A percentile compares a stretch with the other conserved stretches of the same genome.
Evolutionary conservation across 2,888 invertebrate genomes (phyloP).

Genomic region (Hirtodrosophila alboralis): DNA sequence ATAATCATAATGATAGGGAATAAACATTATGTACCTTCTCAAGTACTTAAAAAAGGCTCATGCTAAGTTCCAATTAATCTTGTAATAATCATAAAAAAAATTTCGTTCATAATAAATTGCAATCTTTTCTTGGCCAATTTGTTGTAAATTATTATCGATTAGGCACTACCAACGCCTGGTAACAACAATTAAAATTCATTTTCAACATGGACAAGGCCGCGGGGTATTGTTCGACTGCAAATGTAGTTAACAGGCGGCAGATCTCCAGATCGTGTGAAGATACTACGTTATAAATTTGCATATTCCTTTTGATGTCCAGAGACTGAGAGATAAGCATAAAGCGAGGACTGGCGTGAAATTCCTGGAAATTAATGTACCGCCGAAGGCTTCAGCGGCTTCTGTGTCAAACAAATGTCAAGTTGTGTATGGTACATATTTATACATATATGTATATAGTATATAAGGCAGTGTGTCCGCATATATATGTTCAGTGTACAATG

Average conservation of each 20-base stretch:
- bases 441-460: background rate
- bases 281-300: slow-evolving; percentile 70
- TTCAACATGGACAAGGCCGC: slow-evolving; percentile 62
- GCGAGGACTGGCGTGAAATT: slow-evolving; percentile 72
- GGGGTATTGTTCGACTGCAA: slow-evolving; percentile 42
- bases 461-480: slow-evolving; percentile 3
- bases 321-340: slow-evolving; percentile 34
- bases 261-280: slow-evolving; percentile 73
- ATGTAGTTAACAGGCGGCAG: slow-evolving; percentile 63
- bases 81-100: slow-evolving; percentile 3
- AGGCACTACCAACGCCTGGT: slow-evolving; percentile 20
- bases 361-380: slow-evolving; percentile 63
- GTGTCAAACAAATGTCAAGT: slow-evolving; percentile 75
- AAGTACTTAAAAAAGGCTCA: background rate
- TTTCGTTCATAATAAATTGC: slow-evolving; percentile 37
- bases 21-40: background rate
- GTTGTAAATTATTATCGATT: slow-evolving; percentile 55
- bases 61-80: slow-evolving; percentile 5
- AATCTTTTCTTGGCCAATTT: slow-evolving; percentile 29
- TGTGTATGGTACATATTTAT: slow-evolving; percentile 7
- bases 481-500: too few relatives aligned
- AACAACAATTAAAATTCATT: slow-evolving; percentile 77
- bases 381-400: slow-evolving; percentile 60
- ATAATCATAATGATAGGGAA: background rate
- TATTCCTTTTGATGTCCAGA: slow-evolving; percentile 39